Conservation (phyloP, 2,113 vertebrate species). For the Colinus virginianus region DNA sequence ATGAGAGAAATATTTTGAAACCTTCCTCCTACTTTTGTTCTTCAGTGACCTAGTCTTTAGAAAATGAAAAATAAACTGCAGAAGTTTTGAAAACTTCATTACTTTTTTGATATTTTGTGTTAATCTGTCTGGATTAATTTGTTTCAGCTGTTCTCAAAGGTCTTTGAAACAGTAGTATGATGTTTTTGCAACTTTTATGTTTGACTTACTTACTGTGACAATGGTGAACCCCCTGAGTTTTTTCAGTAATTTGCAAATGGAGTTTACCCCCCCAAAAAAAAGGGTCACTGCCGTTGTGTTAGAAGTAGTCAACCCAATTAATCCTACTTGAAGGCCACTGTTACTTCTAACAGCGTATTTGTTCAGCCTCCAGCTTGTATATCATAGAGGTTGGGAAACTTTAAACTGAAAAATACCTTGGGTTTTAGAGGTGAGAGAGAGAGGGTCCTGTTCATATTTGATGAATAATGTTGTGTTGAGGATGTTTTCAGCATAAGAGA, state of each 20-base stretch:
- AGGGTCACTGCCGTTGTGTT: rapidly evolving
- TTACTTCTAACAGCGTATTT: neutral
- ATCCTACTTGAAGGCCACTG: neutral
- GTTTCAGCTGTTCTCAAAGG: neutral
- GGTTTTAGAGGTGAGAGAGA: neutral
- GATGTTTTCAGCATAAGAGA: neutral
- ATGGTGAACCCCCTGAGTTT: neutral
- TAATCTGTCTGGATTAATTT: neutral
- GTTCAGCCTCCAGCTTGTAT: neutral
- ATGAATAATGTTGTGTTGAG: neutral
- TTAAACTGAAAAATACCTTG: neutral
- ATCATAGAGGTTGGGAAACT: neutral
- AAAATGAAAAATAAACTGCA: neutral
- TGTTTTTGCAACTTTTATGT: neutral
- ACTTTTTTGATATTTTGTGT: neutral
- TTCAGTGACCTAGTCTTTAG: neutral
- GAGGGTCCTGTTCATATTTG: neutral
- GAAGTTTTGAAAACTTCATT: neutral
- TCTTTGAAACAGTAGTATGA: neutral
- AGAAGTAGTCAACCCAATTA: neutral
- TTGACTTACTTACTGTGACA: neutral
- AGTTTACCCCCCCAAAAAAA: neutral
- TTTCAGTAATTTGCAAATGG: neutral
- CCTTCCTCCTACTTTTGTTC: neutral
- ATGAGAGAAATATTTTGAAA: neutral